Percentiles rank a stretch among this genome's conserved stretches.
These are phyloP conservation scores for Lapara coniferarum DNA, from an alignment of 2,888 invertebrate species.

Conservation along the genomic window DNA sequence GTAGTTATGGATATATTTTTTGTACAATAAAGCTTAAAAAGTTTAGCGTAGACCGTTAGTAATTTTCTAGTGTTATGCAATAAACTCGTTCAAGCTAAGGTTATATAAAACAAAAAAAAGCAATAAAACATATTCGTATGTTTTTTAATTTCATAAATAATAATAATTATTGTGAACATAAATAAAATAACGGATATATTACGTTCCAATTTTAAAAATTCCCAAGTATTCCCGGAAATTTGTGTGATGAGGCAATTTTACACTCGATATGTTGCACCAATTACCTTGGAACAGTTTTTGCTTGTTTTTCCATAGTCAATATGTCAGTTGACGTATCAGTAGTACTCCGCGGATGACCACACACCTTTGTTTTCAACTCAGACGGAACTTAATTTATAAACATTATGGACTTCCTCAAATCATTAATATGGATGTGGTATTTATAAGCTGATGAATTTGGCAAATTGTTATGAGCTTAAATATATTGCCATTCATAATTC, in stretches of 20 bases:
- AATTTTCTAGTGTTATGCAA: no score
- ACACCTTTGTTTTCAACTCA: slow-evolving; percentile 20
- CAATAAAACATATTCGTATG: no score
- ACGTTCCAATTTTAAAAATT: not conserved
- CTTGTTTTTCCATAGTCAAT: slow-evolving; percentile 54
- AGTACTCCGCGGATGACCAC: slow-evolving; percentile 8
- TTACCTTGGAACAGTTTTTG: slow-evolving; percentile 63
- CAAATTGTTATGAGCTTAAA: not conserved
- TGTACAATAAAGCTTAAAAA: not conserved
- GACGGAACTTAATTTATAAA: not conserved
- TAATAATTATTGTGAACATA: not conserved
- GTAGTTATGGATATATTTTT: not conserved
- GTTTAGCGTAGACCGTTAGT: no score
- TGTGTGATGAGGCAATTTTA: not conserved
- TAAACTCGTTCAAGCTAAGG: no score
- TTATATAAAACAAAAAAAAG: no score
- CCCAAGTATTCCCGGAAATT: slow-evolving; percentile 1
- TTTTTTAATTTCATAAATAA: no score
- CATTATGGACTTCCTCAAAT: not conserved
- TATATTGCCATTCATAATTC: not conserved
- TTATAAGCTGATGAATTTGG: slow-evolving; percentile 1
- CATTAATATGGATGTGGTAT: slow-evolving; percentile 12
- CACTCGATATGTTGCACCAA: slow-evolving; percentile 43
- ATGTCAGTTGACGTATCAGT: slow-evolving; percentile 40
- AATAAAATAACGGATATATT: not conserved